Percentiles rank a stretch among this genome's conserved stretches.
Conservation (phyloP, 2,797 vertebrate genomes). For the Mus caroli region DNA sequence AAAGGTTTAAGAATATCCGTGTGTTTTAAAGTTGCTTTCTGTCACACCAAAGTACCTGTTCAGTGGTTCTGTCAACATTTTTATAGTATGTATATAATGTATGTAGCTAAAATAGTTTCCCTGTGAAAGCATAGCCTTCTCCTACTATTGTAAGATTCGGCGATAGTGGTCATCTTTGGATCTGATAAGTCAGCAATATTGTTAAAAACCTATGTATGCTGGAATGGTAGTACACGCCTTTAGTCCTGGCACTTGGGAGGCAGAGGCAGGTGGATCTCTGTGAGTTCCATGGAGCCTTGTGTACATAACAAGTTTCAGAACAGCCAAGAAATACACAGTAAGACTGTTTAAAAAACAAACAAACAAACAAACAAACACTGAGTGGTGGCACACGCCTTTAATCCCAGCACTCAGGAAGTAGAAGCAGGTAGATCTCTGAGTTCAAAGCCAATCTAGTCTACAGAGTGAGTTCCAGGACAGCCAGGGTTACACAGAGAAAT, state of each 20-base stretch:
- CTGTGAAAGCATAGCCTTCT: conserved; percentile 38
- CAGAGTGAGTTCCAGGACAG: background rate
- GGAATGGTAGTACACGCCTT: background rate
- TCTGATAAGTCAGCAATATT: background rate
- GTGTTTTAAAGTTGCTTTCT: conserved; percentile 51
- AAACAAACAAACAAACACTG: background rate
- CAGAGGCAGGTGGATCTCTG: background rate
- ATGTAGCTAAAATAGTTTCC: conserved; percentile 1
- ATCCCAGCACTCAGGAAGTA: background rate
- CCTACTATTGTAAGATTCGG: conserved; percentile 50
- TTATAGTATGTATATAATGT: background rate
- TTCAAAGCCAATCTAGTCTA: background rate
- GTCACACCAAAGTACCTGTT: conserved; percentile 32
- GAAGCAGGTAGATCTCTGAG: background rate
- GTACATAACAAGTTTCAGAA: background rate
- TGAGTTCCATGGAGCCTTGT: background rate
- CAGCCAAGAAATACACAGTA: background rate
- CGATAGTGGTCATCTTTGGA: conserved; percentile 32
- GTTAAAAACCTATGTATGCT: background rate
- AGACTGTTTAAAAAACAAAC: background rate
- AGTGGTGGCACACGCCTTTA: background rate
- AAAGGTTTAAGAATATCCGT: background rate
- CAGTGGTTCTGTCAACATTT: conserved; percentile 7
- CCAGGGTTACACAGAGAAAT: background rate
- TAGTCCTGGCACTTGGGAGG: background rate